Evolutionary conservation across 2,797 vertebrate genomes (phyloP), one percentile per base, ranked within the genome.

Genomic region (Epinephelus awoara): DNA sequence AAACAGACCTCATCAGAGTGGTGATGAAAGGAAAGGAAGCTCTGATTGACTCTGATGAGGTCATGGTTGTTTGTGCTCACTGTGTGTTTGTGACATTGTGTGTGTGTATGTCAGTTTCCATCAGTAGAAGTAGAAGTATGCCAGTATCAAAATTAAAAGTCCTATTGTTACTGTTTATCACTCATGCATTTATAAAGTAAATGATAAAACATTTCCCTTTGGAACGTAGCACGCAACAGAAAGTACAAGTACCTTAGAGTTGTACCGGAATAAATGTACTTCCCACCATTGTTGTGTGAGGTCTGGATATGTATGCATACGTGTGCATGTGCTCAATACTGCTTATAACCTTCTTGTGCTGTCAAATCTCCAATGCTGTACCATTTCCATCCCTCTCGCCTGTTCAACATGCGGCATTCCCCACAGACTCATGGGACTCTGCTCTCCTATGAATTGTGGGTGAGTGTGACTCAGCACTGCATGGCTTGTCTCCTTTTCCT

Each of bases 401-500:
- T 90, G 59, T 85, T 58, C 86, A 73, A 80, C 91, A 89, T 83
- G 73, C 74, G 58, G 72, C 87, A 81, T 80, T 72, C 83, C 85
- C 82, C 89, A 86, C 94, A 96, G 95, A 92, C 94, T 96, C 91
- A 92, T 95, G 88, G 94, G 93, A 93, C 84, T 96, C 93, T 96
- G 94, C 93, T 93, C 94, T 88, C 94, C 94, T 91, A 85, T 96
- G 87, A 94, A 89, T 91, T 93, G 92, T 91, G 95, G 95, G 95
- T 96, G 94, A 96, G 95, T 95, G 89, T 93, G 87, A 92, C 89
- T 91, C 86, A 87, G 87, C 90, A 75, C 67, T 81, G 92, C 92
- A 93, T 84, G 88, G 86, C 79, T 87, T 58, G 59, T 81, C 67
- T 88, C 67, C 50, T 73, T 46, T 63, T 66, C 75, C 58, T 89